Base-by-base conservation (phyloP, 2,797 vertebrate species). In the Calcarius lapponicus region DNA sequence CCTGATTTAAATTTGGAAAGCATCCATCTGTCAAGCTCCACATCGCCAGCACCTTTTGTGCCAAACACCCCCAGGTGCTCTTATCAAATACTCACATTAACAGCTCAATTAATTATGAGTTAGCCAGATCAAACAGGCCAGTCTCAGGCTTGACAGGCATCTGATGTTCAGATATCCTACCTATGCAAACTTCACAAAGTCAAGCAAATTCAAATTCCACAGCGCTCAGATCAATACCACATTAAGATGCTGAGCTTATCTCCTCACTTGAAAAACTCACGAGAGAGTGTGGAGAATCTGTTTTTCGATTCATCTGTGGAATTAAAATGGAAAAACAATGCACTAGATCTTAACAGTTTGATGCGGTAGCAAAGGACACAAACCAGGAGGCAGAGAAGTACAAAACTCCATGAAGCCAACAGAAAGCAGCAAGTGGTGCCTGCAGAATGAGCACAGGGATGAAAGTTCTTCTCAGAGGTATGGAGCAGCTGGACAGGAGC, bases 21-120 rank as follows among this genome's bases (percentile, higher is more conserved):
- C 80, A 88, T 94, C 91, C 94, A 94, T 91, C 91, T 92, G 88
- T 95, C 91, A 94, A 70, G 87, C 72, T 95, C 72, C 70, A 70
- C 53, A 10, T 87, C 86, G 28, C 75, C 75, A 86, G 91, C 91
- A 95, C 86, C 90, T 95, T 92, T 92, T 72, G 88, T 93, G 96
- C 92, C 95, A 96, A 95, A 94, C 80, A 60, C 75, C 92, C 95
- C 61, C 91, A 94, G 95, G 91, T 96, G 93, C 94, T 96, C 95
- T 96, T 96, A 95, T 95, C 94, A 94, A 96, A 92, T 92, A 87
- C 88, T 92, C 90, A 94, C 78, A 93, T 96, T 97, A 97, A 97
- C 95, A 96, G 93, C 95, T 96, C 96, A 96, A 96, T 97, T 97
- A 97, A 97, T 97, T 97, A 96, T 83, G 88, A 97, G 95, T 92